Percentiles rank a stretch among this genome's conserved stretches.
Conservation (phyloP, 2,888 invertebrate genomes). For the Diplolepis rosae region DNA sequence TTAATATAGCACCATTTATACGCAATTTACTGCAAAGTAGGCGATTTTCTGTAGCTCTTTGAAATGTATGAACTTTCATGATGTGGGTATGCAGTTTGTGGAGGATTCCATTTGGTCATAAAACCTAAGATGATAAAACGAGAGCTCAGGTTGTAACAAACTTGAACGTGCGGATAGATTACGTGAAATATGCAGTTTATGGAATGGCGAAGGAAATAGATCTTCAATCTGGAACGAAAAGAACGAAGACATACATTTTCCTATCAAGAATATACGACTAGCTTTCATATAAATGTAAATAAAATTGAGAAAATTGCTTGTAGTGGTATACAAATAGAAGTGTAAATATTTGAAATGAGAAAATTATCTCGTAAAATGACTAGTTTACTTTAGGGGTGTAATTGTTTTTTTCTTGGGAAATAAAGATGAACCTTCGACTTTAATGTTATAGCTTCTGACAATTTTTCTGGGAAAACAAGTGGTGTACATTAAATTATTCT, state of each 20-base stretch:
- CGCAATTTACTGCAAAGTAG: constrained; percentile 5
- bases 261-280: background rate
- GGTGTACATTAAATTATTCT: background rate
- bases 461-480: background rate
- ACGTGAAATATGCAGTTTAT: background rate
- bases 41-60: background rate
- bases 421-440: background rate
- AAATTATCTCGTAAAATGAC: no score
- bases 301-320: no score
- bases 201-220: background rate
- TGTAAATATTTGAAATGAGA: no score
- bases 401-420: no score
- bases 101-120: background rate
- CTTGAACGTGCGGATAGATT: background rate
- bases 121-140: constrained; percentile 10
- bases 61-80: background rate
- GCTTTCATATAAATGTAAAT: no score
- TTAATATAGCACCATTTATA: background rate
- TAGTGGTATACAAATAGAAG: no score
- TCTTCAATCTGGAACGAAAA: background rate
- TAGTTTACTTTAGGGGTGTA: no score
- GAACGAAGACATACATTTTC: background rate
- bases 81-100: background rate
- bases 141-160: constrained; percentile 10
- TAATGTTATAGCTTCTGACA: background rate